These are phyloP conservation scores for Mystacornis crossleyi DNA, from an alignment of 2,113 vertebrate species.

Conservation along the genomic window DNA sequence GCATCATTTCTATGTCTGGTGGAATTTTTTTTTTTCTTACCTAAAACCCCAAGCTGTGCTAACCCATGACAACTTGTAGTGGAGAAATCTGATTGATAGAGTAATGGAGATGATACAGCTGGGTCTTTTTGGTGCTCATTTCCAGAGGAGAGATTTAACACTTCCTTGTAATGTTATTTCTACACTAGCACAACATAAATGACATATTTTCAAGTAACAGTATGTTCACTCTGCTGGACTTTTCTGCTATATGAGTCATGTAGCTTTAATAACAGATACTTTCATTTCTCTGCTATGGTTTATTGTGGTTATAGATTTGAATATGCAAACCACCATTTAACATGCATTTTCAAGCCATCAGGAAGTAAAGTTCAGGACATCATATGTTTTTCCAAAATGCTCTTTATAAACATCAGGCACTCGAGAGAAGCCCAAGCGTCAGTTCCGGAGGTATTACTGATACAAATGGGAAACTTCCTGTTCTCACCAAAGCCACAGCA, in stretches of 20 bases:
- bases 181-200: neutral
- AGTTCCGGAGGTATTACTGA: neutral
- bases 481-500: neutral
- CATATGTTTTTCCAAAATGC: neutral
- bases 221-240: neutral
- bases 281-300: neutral
- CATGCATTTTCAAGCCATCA: neutral
- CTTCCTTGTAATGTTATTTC: neutral
- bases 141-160: neutral
- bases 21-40: no score
- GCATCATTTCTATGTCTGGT: no score
- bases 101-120: neutral
- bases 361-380: neutral
- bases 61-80: neutral
- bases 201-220: neutral
- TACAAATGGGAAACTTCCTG: neutral
- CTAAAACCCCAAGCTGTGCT: no score
- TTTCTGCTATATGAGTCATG: neutral
- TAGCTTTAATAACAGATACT: neutral
- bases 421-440: neutral
- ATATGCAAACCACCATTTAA: neutral
- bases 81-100: neutral
- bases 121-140: neutral
- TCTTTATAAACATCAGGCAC: neutral
- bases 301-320: neutral